phyloP scores from a whole-genome alignment of 2,888 invertebrate species.

The Lottia gigantea region DNA sequence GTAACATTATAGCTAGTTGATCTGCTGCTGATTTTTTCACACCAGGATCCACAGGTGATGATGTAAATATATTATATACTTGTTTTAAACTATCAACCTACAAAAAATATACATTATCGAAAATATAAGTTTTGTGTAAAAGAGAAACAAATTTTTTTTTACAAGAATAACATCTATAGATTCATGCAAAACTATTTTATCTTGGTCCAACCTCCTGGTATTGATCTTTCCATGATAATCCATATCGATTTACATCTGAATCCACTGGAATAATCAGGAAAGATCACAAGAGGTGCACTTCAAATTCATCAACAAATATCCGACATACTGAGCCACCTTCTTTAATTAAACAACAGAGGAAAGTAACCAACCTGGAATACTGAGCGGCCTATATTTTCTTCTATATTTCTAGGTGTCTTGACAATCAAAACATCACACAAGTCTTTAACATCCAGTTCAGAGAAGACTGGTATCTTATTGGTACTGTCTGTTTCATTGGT shows the following conservation, averaged over 20 bases:
- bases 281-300: too few relatives aligned
- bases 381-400: conserved; percentile 51
- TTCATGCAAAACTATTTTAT: too few relatives aligned
- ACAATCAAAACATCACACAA: conserved; percentile 53
- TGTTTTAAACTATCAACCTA: conserved; percentile 58
- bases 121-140: too few relatives aligned
- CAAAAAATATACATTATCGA: neutral
- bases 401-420: conserved; percentile 42
- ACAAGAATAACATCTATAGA: too few relatives aligned
- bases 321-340: too few relatives aligned
- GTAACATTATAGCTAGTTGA: conserved; percentile 63
- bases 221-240: too few relatives aligned
- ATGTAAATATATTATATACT: conserved; percentile 62
- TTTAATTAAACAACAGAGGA: too few relatives aligned
- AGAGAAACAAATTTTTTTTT: too few relatives aligned
- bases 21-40: conserved; percentile 65
- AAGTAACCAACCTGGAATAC: conserved; percentile 51
- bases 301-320: too few relatives aligned
- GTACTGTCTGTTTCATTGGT: conserved; percentile 53
- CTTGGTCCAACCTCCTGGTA: too few relatives aligned
- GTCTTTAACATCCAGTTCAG: conserved; percentile 52
- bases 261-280: too few relatives aligned
- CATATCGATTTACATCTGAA: too few relatives aligned
- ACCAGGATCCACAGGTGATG: conserved; percentile 56
- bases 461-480: conserved; percentile 51